These are phyloP conservation scores for Rissa tridactyla DNA, from an alignment of 2,113 vertebrate species.

Conservation along the genomic window DNA sequence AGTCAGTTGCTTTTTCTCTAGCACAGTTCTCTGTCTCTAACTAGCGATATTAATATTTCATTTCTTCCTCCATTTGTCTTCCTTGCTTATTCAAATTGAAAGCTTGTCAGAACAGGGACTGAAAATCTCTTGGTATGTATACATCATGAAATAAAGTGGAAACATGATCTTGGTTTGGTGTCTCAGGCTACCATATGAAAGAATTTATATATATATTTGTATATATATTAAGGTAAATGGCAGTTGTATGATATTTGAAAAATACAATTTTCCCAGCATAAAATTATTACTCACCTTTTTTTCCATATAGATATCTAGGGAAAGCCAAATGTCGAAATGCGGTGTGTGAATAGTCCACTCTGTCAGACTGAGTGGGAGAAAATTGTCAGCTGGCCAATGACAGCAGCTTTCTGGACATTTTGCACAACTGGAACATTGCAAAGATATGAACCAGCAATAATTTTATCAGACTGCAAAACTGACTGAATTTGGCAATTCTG, in stretches of 20 bases:
- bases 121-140: slow-evolving; percentile 56
- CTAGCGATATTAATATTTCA: slow-evolving; percentile 55
- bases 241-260: neutral
- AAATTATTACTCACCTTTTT: neutral
- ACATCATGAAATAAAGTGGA: slow-evolving; percentile 31
- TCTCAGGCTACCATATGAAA: neutral
- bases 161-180: slow-evolving; percentile 31
- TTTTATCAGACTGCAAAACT: neutral
- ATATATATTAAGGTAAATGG: neutral
- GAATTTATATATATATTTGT: neutral
- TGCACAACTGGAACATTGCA: neutral
- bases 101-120: slow-evolving; percentile 58
- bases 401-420: neutral
- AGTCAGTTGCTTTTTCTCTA: slow-evolving; percentile 26
- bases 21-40: neutral
- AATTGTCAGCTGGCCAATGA: neutral
- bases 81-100: slow-evolving; percentile 58
- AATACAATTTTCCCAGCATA: neutral
- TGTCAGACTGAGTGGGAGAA: neutral
- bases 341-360: neutral
- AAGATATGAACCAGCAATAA: neutral
- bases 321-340: neutral
- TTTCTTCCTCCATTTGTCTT: slow-evolving; percentile 51
- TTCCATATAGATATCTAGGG: neutral
- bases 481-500: neutral